Evolutionary conservation across 1,140 invertebrate genomes (phyloP).

Genomic region (Eubasilissa regina): DNA sequence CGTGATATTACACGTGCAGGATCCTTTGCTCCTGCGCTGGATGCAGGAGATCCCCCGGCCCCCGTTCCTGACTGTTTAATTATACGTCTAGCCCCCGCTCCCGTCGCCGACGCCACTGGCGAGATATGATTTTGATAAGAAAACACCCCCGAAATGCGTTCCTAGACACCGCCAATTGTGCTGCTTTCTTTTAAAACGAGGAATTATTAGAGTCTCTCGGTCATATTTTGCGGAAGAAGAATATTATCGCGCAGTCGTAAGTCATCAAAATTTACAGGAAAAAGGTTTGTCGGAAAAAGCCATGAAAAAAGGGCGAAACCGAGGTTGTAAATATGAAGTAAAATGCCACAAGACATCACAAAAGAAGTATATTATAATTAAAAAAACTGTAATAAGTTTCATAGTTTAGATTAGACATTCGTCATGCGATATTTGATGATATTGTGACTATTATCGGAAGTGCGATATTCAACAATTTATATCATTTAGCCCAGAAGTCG

Average conservation of each 20-base stretch:
- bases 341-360: background rate
- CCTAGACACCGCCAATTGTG: slow-evolving; percentile 45
- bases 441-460: too few species aligned
- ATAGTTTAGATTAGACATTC: too few species aligned
- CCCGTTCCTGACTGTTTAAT: slow-evolving; percentile 52
- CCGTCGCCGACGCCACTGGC: slow-evolving; percentile 40
- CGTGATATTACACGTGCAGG: slow-evolving; percentile 45
- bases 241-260: slow-evolving; percentile 40
- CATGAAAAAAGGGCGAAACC: background rate
- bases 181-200: slow-evolving; percentile 41
- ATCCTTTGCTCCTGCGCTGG: slow-evolving; percentile 1
- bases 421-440: too few species aligned
- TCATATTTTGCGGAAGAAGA: slow-evolving; percentile 15
- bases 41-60: background rate
- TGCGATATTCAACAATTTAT: too few species aligned
- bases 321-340: background rate
- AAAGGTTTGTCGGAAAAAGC: background rate
- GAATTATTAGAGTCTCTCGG: slow-evolving; percentile 35
- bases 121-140: slow-evolving; percentile 55
- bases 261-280: slow-evolving; percentile 28
- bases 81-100: slow-evolving; percentile 52
- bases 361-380: too few species aligned
- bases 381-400: too few species aligned
- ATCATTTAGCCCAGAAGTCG: too few species aligned
- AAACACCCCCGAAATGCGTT: slow-evolving; percentile 43